These are phyloP conservation scores for Blastomussa wellsi DNA, from an alignment of 92 coral and sea anemone species.

Conservation along the genomic window DNA sequence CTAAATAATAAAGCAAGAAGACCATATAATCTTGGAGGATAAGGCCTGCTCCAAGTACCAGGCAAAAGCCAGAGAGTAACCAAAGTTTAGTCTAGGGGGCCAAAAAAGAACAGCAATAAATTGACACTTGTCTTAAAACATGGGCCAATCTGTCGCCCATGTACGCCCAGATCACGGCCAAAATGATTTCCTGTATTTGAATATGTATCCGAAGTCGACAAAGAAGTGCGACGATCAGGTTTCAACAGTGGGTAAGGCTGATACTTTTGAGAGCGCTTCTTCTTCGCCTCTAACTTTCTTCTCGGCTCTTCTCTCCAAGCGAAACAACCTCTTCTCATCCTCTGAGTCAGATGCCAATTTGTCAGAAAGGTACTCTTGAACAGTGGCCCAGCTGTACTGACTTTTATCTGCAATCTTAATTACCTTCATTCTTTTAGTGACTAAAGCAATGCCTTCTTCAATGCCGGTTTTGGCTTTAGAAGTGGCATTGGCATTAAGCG, in stretches of 20 bases:
- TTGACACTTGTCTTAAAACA: background rate
- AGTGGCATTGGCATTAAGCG: background rate
- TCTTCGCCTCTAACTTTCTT: slow-evolving; percentile 25
- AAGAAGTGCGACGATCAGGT: background rate
- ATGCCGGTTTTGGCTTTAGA: too few species aligned
- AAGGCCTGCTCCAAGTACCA: too few species aligned
- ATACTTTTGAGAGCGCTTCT: background rate
- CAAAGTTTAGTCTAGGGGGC: too few species aligned
- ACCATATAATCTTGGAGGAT: too few species aligned
- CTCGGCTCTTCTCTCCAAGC: slow-evolving; percentile 35
- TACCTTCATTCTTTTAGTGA: slow-evolving; percentile 27
- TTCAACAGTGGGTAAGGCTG: background rate
- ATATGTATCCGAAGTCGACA: background rate
- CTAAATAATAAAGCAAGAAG: too few species aligned
- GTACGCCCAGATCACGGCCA: background rate
- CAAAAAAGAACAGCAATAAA: background rate
- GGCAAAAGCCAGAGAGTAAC: too few species aligned
- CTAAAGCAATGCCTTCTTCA: slow-evolving; percentile 39
- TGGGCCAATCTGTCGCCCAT: background rate
- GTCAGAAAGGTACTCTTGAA: slow-evolving; percentile 44
- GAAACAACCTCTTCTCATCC: slow-evolving; percentile 33
- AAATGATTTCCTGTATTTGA: background rate
- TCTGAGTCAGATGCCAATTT: slow-evolving; percentile 39
- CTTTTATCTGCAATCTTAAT: slow-evolving; percentile 39
- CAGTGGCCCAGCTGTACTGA: too few species aligned